phyloP scores from a whole-genome alignment of 2,797 vertebrate species.

The Clarias laeviceps region DNA sequence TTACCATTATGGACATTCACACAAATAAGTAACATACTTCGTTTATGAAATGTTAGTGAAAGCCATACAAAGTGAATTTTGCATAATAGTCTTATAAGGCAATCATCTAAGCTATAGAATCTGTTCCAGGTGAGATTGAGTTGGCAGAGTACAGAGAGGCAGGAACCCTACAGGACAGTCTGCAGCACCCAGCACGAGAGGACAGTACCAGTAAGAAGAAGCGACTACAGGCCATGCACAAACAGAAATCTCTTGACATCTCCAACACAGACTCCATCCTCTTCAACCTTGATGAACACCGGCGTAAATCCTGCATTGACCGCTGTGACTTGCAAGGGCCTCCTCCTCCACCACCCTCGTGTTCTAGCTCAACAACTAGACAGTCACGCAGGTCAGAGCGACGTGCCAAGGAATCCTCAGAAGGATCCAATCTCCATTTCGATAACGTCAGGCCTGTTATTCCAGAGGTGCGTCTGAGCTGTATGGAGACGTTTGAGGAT shows the following conservation, averaged over 20 bases:
- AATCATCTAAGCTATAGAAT: neutral
- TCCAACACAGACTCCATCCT: slow-evolving; percentile 95
- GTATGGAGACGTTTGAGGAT: slow-evolving; percentile 93
- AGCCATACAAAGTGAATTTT: neutral
- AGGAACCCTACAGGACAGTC: slow-evolving; percentile 89
- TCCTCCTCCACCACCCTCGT: slow-evolving; percentile 65
- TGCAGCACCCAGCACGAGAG: slow-evolving; percentile 93
- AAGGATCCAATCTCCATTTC: slow-evolving; percentile 67
- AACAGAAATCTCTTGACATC: slow-evolving; percentile 99
- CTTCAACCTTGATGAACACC: slow-evolving; percentile 92
- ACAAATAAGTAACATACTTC: neutral
- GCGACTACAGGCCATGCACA: slow-evolving; percentile 92
- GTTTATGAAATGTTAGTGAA: neutral
- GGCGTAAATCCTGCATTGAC: slow-evolving; percentile 97
- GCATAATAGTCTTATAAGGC: neutral
- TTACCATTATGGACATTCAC: neutral
- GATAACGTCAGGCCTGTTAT: slow-evolving; percentile 84
- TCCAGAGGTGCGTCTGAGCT: slow-evolving; percentile 94
- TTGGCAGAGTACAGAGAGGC: slow-evolving; percentile 95
- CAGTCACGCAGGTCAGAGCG: slow-evolving; percentile 61
- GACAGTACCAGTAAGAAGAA: slow-evolving; percentile 95
- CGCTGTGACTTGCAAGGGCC: slow-evolving; percentile 85
- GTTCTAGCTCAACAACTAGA: slow-evolving; percentile 64
- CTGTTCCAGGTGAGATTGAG: slow-evolving; percentile 90
- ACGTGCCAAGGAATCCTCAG: slow-evolving; percentile 74